phyloP scores from a whole-genome alignment of 2,888 invertebrate genomes.

The Antitype chi region DNA sequence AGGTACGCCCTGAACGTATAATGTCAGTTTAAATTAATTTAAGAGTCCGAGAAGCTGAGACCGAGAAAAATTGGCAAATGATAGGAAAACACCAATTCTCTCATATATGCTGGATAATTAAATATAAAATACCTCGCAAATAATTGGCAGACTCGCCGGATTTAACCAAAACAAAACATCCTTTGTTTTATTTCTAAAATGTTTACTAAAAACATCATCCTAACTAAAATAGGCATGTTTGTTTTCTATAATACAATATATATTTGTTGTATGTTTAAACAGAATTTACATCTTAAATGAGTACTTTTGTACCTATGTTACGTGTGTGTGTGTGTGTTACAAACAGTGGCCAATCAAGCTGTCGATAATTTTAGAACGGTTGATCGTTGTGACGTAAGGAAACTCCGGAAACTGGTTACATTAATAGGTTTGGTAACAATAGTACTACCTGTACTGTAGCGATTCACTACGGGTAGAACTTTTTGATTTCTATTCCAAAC shows the following conservation, averaged over 20 bases:
- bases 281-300: slow-evolving; percentile 12
- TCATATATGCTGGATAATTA: neutral
- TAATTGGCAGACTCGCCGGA: slow-evolving; percentile 2
- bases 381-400: slow-evolving; percentile 19
- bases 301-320: neutral
- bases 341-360: neutral
- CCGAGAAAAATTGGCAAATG: neutral
- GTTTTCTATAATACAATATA: slow-evolving; percentile 29
- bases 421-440: slow-evolving; percentile 11
- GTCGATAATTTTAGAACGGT: slow-evolving; percentile 35
- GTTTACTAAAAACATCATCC: slow-evolving; percentile 18
- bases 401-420: slow-evolving; percentile 8
- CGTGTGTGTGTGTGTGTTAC: neutral
- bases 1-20: neutral
- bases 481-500: no score
- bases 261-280: slow-evolving; percentile 12
- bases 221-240: slow-evolving; percentile 44
- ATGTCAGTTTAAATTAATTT: neutral
- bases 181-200: slow-evolving; percentile 48
- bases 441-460: neutral
- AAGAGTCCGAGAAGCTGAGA: neutral
- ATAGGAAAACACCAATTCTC: neutral
- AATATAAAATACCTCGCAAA: neutral
- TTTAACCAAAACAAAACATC: slow-evolving; percentile 29
- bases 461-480: no score